Evolutionary conservation across 1,140 invertebrate genomes (phyloP).

Genomic region (Drusus annulatus): DNA sequence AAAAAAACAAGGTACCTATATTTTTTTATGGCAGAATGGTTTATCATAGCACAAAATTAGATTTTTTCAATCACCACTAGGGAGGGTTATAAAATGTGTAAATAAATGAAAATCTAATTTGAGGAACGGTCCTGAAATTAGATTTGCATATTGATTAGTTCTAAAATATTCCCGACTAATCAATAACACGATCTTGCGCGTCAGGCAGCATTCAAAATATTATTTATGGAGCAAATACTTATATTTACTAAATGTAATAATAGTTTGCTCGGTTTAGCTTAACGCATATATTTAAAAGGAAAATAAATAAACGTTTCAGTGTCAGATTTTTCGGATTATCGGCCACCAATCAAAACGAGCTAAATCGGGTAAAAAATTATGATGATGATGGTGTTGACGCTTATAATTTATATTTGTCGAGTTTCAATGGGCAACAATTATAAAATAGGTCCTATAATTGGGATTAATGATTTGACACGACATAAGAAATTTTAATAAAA

Average conservation of each 20-base stretch:
- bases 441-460: no score
- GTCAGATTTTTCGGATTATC: background rate
- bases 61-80: background rate
- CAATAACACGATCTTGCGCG: conserved; percentile 31
- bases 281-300: background rate
- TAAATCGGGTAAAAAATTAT: no score
- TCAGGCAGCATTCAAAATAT: conserved; percentile 11
- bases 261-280: background rate
- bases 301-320: background rate
- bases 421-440: no score
- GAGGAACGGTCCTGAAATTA: background rate
- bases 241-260: background rate
- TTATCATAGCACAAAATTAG: no score
- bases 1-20: no score
- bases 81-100: background rate
- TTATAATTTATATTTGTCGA: no score
- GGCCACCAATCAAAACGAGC: background rate
- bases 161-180: conserved; percentile 1
- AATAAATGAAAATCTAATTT: background rate
- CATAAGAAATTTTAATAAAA: no score
- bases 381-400: no score
- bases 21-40: no score
- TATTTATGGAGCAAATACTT: background rate
- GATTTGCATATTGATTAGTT: no score
- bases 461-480: no score